These are phyloP conservation scores for Mechanitis mazaeus DNA, from an alignment of 2,888 invertebrate genomes.

Conservation along the genomic window DNA sequence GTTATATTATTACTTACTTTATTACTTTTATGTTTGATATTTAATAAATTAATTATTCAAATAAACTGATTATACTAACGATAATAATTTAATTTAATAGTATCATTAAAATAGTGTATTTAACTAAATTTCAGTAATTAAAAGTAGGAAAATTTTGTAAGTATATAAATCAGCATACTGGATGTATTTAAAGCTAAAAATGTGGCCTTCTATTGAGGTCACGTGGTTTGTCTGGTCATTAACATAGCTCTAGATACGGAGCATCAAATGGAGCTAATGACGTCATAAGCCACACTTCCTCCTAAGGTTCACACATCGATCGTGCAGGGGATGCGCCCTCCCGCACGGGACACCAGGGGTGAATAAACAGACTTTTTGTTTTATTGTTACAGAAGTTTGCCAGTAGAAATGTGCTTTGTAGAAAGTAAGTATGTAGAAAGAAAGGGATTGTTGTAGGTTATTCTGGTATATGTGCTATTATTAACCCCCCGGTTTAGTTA, in stretches of 20 bases:
- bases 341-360: constrained; percentile 6
- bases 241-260: background rate
- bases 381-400: constrained; percentile 20
- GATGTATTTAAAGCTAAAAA: no score
- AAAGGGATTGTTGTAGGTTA: no score
- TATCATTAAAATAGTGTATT: no score
- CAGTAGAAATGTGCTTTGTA: background rate
- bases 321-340: constrained; percentile 10
- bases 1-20: background rate
- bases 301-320: constrained; percentile 12
- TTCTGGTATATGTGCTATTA: no score
- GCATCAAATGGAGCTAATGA: background rate
- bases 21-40: background rate
- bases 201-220: no score
- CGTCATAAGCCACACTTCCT: background rate
- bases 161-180: no score
- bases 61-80: no score
- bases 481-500: no score
- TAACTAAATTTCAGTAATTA: no score
- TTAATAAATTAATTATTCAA: background rate
- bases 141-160: no score
- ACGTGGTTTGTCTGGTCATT: background rate
- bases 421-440: no score
- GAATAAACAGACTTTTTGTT: constrained; percentile 22
- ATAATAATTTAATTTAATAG: no score